Conservation (phyloP, 2,797 vertebrate genomes). For the Sebastiscus albofasciatus region DNA sequence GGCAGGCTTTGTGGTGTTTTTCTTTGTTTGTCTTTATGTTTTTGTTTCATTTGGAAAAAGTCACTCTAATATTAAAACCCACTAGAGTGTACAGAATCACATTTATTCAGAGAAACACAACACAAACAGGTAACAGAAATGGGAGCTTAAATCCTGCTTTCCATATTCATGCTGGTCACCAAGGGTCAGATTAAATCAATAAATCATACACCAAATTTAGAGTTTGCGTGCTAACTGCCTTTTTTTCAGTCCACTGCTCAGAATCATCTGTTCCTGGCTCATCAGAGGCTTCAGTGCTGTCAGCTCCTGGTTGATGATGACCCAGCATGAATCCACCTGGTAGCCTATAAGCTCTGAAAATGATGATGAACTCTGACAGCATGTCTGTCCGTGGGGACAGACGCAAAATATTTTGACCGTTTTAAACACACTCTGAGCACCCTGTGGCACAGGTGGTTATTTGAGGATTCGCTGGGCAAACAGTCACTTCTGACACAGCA, state of each 20-base stretch:
- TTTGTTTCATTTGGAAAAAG: conserved; percentile 23
- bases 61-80: neutral
- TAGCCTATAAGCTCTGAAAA: conserved; percentile 49
- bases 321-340: conserved; percentile 36
- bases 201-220: neutral
- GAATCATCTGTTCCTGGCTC: conserved; percentile 23
- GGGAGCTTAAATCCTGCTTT: neutral
- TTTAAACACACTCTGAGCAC: conserved; percentile 25
- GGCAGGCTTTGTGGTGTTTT: neutral
- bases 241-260: neutral
- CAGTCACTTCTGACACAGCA: conserved; percentile 35
- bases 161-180: neutral
- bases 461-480: conserved; percentile 46
- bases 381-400: conserved; percentile 52
- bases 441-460: conserved; percentile 31
- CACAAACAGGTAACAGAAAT: neutral
- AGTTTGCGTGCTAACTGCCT: neutral
- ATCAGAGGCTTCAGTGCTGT: conserved; percentile 46
- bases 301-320: conserved; percentile 44
- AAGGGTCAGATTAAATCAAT: neutral
- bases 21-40: conserved; percentile 3
- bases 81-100: neutral
- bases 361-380: conserved; percentile 69
- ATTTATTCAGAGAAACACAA: neutral
- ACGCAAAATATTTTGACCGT: conserved; percentile 64